Base-by-base conservation (phyloP, 2,113 vertebrate genomes). In the Bucco capensis region DNA sequence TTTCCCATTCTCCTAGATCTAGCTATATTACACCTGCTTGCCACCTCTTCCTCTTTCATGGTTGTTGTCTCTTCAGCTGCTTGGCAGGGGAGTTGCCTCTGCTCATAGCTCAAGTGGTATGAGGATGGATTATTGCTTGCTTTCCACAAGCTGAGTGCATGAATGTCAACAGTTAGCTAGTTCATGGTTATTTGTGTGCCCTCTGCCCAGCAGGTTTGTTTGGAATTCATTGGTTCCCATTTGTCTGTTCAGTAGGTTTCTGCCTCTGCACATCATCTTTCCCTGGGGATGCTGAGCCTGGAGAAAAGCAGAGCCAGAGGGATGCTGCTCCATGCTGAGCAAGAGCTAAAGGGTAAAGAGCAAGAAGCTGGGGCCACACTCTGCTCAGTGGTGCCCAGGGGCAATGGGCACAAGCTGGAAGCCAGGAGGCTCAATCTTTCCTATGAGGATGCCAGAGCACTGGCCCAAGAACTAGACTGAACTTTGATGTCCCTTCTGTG, bases 41-140 rank as follows among this genome's bases (percentile, higher is more conserved):
- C 42, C 72, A 30, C 51, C 51, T 86, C 56, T 42, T 54, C 58
- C 27, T 62, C 67, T 56, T 40, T 4, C n/a, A 4, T 6, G 2
- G 9, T 21, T 73, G 9, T 21, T 73, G 69, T 42, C 38, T 58
- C 42, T 50, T 47, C 1, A 0, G 6, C 40, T 3, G 3, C 35
- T 69, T 17, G 9, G n/a, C 87, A 28, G 28, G 22, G 1, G 1
- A 42, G 64, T 46, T 42, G 44, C 10, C 58, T 67, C 56, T 74
- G 57, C 61, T 60, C 0, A 0, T 14, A 24, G 61, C 84, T 47
- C 6, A 38, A 56, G 62, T 1, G 0, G 8, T 65, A n/a, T n/a
- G 62, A 49, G 54, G 75, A 88, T 49, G 79, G 85, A 84, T 89
- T 64, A 35, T 69, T 23, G 58, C 38, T 14, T 87, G 56, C 38